Evolutionary conservation across 2,113 vertebrate species (phyloP), one percentile per base, ranked within the genome.

Genomic region (Corvus moneduloides): DNA sequence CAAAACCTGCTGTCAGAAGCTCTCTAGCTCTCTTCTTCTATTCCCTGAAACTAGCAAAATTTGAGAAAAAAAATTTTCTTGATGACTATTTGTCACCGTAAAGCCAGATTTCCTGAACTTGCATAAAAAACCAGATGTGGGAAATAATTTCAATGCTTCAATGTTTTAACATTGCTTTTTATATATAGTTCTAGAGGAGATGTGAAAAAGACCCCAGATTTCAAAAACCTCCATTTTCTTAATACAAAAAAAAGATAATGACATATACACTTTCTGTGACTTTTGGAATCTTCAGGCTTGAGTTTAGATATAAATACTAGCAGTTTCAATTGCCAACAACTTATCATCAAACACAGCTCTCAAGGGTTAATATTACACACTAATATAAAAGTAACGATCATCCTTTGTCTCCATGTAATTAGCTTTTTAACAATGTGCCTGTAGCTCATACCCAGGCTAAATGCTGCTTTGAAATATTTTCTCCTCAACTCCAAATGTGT

Each of bases 401-500:
- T 95, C 73, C 73, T 93, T 90, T 95, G 86, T 94, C 76, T 95
- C 83, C 8, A 6, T 24, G 69, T 61, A 93, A 89, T 94, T 95
- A 95, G 66, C 61, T 81, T 77, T 88, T 96, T 95, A 97, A 96
- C 93, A 93, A 78, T 0, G 3, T 94, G 88, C 92, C 92, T 92
- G 85, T 96, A 95, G 92, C 92, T 78, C 63, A 21, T 90, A 59
- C 49, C 13, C 24, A 49, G 88, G 44, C 75, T 85, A 89, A 94
- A 94, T 41, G 32, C 24, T 81, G 64, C 92, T 97, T 96, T 90
- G 88, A 96, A 95, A 96, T 86, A 55, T 61, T 90, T 92, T 37
- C 58, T 90, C 28, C 49, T 52, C 35, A 41, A 22, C 33, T 75
- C 85, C 69, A 68, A 92, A 86, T 0, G 44, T 91, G 75, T 91